Conservation (phyloP, 2,888 invertebrate species). For the Acheta domesticus region DNA sequence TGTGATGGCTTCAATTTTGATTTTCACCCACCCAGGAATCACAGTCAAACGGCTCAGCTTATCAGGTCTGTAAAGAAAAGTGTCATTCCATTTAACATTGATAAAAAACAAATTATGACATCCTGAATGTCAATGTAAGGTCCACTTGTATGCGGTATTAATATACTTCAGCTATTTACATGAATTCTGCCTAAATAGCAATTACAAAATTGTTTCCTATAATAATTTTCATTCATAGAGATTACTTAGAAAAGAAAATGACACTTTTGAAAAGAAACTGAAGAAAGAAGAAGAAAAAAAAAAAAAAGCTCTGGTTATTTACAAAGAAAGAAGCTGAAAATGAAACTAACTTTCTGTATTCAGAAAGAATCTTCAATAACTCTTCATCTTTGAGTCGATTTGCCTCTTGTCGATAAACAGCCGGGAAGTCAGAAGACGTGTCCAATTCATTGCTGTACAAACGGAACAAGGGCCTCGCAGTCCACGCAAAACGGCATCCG, state of each 20-base stretch:
- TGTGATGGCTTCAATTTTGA: constrained; percentile 67
- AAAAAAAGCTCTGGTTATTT: neutral
- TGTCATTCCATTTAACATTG: no score
- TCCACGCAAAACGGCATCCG: constrained; percentile 98
- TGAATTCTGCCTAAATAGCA: no score
- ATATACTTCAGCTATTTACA: no score
- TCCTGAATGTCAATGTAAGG: no score
- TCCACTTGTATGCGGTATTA: no score
- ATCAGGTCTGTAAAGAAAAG: constrained; percentile 62
- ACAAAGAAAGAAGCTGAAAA: constrained; percentile 18
- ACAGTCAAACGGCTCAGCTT: constrained; percentile 84
- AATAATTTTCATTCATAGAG: no score
- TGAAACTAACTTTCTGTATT: constrained; percentile 66
- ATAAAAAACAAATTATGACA: no score
- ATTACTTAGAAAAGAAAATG: no score
- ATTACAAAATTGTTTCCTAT: no score
- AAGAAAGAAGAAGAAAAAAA: no score
- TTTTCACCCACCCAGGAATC: constrained; percentile 82
- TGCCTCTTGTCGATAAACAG: constrained; percentile 85
- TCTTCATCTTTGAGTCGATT: constrained; percentile 87
- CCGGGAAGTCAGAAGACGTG: constrained; percentile 74
- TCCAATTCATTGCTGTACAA: constrained; percentile 83
- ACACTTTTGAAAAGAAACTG: no score
- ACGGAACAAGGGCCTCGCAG: constrained; percentile 81
- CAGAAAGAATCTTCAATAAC: constrained; percentile 76